These are phyloP conservation scores for Phrynocephalus versicolor DNA, from an alignment of 2,113 vertebrate genomes.

Conservation along the genomic window DNA sequence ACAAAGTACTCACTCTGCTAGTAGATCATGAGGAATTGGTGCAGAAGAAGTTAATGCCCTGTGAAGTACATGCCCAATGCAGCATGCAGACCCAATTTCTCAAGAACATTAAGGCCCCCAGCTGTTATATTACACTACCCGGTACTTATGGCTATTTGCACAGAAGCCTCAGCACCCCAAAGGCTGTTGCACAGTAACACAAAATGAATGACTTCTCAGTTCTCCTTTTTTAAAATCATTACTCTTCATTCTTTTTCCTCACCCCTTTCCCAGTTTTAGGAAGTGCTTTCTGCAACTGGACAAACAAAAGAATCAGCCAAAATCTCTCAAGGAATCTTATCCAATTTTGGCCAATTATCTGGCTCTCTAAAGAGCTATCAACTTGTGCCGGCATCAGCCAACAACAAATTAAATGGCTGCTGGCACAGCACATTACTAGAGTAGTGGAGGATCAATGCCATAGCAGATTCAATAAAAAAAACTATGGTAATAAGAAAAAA, in stretches of 20 bases:
- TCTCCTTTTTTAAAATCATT: not conserved
- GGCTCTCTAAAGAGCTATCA: not conserved
- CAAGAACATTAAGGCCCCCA: not conserved
- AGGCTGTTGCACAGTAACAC: too few species aligned
- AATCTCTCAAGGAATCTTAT: not conserved
- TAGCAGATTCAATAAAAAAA: too few species aligned
- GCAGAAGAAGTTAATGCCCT: not conserved
- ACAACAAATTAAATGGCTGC: not conserved
- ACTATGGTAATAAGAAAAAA: too few species aligned
- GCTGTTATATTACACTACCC: not conserved
- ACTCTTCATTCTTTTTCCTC: too few species aligned
- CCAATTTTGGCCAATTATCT: not conserved
- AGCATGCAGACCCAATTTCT: not conserved
- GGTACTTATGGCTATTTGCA: not conserved
- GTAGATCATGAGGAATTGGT: not conserved
- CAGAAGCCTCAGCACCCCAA: not conserved
- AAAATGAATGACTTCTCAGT: not conserved
- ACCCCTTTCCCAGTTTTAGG: not conserved
- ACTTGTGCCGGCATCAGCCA: too few species aligned
- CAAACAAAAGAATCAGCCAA: not conserved
- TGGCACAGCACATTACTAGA: not conserved
- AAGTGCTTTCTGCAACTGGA: not conserved
- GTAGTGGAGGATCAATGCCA: not conserved
- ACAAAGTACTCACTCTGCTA: not conserved
- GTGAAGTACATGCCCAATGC: not conserved